phyloP scores from a whole-genome alignment of 2,888 invertebrate species.

The Dysmachus trigonus region DNA sequence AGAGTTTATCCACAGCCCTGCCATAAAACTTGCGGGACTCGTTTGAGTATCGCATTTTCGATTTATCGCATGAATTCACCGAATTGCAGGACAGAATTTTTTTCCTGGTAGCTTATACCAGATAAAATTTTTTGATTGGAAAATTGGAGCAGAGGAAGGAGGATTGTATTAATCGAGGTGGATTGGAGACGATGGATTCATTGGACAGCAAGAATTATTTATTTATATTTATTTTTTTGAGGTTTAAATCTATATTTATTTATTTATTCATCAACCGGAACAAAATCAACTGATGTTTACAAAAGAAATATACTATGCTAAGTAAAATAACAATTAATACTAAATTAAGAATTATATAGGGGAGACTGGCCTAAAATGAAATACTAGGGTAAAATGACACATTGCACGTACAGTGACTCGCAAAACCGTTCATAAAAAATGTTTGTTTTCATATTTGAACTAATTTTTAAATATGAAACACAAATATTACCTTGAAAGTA shows the following conservation, averaged over 20 bases:
- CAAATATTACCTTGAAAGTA: too few species aligned
- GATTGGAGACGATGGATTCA: neutral
- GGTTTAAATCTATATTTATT: neutral
- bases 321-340: too few species aligned
- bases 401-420: too few species aligned
- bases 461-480: too few species aligned
- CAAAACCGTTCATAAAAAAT: too few species aligned
- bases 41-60: conserved; percentile 55
- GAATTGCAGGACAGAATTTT: conserved; percentile 50
- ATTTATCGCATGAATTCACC: conserved; percentile 61
- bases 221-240: neutral
- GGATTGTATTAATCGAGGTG: neutral
- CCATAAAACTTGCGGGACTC: neutral
- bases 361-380: too few species aligned
- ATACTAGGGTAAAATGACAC: too few species aligned
- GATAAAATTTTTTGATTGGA: neutral
- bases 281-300: too few species aligned
- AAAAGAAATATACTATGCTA: too few species aligned
- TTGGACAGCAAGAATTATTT: neutral
- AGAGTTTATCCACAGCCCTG: neutral
- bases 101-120: neutral
- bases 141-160: neutral
- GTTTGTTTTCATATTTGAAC: too few species aligned
- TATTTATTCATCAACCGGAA: too few species aligned
- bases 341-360: too few species aligned